Evolutionary conservation across 1,140 invertebrate species (phyloP).

Genomic region (Cyclargus thomasi): DNA sequence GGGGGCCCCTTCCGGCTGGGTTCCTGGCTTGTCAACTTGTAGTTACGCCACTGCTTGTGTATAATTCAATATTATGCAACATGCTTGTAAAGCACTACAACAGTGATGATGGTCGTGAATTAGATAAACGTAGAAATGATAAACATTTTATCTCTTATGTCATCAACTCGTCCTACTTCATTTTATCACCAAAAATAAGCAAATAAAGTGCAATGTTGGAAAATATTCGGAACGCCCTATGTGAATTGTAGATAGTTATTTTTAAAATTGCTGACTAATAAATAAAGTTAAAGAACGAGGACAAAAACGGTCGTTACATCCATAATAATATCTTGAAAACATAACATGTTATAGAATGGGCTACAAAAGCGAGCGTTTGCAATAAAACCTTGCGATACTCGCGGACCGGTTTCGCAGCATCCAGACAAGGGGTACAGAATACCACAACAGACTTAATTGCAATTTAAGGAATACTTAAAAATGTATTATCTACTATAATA

Average conservation of each 20-base stretch:
- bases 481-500: background rate
- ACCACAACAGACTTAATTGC: conserved; percentile 23
- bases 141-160: background rate
- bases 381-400: conserved; percentile 18
- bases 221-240: background rate
- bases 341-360: conserved; percentile 7
- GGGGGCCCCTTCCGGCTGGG: too few relatives aligned
- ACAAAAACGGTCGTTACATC: background rate
- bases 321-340: background rate
- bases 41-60: too few relatives aligned
- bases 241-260: background rate
- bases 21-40: too few relatives aligned
- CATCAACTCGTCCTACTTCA: background rate
- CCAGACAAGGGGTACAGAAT: conserved; percentile 30
- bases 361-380: conserved; percentile 5
- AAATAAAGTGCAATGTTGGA: background rate
- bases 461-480: conserved; percentile 11
- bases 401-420: conserved; percentile 17
- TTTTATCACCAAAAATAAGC: background rate
- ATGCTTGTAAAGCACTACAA: background rate
- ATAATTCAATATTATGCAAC: too few relatives aligned
- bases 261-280: background rate
- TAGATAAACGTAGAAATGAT: background rate
- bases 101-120: background rate
- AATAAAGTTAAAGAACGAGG: background rate